Evolutionary conservation across 2,888 invertebrate genomes (phyloP).

Genomic region (Agelastica alni): DNA sequence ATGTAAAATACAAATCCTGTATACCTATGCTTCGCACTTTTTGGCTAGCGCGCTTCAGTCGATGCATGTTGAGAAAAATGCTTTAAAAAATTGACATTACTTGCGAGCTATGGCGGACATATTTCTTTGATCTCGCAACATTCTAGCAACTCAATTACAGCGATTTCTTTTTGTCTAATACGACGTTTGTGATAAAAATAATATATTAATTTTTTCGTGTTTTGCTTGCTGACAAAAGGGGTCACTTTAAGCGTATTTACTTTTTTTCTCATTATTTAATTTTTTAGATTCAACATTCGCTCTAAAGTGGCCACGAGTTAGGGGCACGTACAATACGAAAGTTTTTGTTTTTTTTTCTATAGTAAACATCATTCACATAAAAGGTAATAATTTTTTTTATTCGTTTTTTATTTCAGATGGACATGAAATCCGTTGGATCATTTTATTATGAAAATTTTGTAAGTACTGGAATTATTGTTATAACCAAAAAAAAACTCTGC

Average conservation of each 20-base stretch:
- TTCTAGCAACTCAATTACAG: conserved; percentile 59
- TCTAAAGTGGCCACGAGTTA: too few relatives aligned
- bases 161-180: conserved; percentile 38
- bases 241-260: background rate
- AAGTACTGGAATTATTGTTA: conserved; percentile 63
- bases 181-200: conserved; percentile 32
- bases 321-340: conserved; percentile 10
- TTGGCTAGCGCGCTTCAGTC: conserved; percentile 17
- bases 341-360: conserved; percentile 15
- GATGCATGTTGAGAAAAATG: conserved; percentile 38
- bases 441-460: conserved; percentile 96
- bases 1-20: conserved; percentile 5
- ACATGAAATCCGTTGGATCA: conserved; percentile 94
- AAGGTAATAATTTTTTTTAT: too few relatives aligned
- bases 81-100: conserved; percentile 23
- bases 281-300: too few relatives aligned
- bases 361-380: too few relatives aligned
- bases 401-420: conserved; percentile 77
- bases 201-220: conserved; percentile 35
- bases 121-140: conserved; percentile 56
- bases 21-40: conserved; percentile 20
- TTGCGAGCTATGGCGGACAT: conserved; percentile 22
- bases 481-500: too few relatives aligned
- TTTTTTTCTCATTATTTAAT: too few relatives aligned
- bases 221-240: conserved; percentile 31